Percentiles rank a stretch among this genome's conserved stretches.
Evolutionary conservation across 2,888 invertebrate genomes (phyloP).

Genomic region (Graphium colonna): DNA sequence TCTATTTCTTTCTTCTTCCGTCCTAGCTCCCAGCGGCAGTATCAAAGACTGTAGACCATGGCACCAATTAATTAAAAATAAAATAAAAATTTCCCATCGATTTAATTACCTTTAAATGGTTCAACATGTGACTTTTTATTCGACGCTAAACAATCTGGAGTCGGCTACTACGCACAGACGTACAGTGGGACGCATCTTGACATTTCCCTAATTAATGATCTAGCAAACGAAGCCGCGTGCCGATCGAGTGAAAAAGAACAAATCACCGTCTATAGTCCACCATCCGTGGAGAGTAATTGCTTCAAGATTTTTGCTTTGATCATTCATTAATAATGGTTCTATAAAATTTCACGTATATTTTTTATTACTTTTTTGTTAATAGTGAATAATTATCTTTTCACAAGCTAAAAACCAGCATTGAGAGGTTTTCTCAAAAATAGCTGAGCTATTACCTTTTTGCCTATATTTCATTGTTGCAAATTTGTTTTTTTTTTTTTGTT

Average conservation of each 20-base stretch:
- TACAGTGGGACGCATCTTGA: slow-evolving; percentile 39
- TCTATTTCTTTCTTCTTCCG: background rate
- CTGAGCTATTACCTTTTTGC: too few relatives aligned
- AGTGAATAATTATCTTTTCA: too few relatives aligned
- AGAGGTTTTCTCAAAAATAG: too few relatives aligned
- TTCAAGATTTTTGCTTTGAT: background rate
- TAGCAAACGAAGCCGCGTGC: slow-evolving; percentile 49
- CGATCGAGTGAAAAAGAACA: slow-evolving; percentile 56
- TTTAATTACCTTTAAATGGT: slow-evolving; percentile 14
- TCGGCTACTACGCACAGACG: slow-evolving; percentile 22
- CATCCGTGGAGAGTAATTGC: slow-evolving; percentile 32
- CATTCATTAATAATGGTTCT: too few relatives aligned
- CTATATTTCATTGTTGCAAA: too few relatives aligned
- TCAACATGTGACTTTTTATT: slow-evolving; percentile 11
- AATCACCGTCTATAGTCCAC: slow-evolving; percentile 37
- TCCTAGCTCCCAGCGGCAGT: background rate
- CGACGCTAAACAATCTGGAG: slow-evolving; percentile 11
- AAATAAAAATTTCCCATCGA: slow-evolving; percentile 11
- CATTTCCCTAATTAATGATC: slow-evolving; percentile 68
- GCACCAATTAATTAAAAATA: slow-evolving; percentile 14
- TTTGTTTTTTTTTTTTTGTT: too few relatives aligned
- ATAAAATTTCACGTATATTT: too few relatives aligned
- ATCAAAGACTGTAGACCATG: background rate
- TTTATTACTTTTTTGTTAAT: too few relatives aligned
- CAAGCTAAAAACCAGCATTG: too few relatives aligned